These are phyloP conservation scores for Grantiella picta DNA, from an alignment of 2,113 vertebrate species.

Conservation along the genomic window DNA sequence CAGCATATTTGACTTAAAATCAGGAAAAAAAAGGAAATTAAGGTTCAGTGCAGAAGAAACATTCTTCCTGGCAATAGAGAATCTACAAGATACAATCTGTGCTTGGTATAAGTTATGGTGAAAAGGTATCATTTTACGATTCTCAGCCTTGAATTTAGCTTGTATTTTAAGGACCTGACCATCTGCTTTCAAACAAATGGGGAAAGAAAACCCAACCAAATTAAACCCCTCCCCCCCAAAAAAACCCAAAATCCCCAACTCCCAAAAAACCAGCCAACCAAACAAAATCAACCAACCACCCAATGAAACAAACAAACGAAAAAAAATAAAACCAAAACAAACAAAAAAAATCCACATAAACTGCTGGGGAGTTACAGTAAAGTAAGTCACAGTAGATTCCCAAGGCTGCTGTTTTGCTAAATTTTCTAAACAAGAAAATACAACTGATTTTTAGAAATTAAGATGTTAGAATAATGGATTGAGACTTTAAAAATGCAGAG, in stretches of 20 bases:
- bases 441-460: slow-evolving; percentile 4
- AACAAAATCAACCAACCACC: background rate
- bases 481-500: slow-evolving; percentile 16
- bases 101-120: background rate
- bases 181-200: background rate
- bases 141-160: background rate
- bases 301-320: background rate
- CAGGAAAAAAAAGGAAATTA: background rate
- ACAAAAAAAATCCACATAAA: background rate
- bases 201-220: background rate
- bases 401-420: background rate
- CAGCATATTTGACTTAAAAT: background rate
- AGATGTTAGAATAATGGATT: slow-evolving; percentile 8
- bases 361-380: background rate
- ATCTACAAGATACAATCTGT: background rate
- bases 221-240: too few species aligned
- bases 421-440: background rate
- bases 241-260: background rate
- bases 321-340: background rate
- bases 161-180: background rate
- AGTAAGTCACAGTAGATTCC: background rate
- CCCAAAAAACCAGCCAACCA: background rate
- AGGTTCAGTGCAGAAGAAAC: background rate
- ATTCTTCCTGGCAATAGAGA: background rate
- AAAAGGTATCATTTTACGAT: background rate